phyloP scores from a whole-genome alignment of 2,113 vertebrate species.

The Paraplagusia blochii region DNA sequence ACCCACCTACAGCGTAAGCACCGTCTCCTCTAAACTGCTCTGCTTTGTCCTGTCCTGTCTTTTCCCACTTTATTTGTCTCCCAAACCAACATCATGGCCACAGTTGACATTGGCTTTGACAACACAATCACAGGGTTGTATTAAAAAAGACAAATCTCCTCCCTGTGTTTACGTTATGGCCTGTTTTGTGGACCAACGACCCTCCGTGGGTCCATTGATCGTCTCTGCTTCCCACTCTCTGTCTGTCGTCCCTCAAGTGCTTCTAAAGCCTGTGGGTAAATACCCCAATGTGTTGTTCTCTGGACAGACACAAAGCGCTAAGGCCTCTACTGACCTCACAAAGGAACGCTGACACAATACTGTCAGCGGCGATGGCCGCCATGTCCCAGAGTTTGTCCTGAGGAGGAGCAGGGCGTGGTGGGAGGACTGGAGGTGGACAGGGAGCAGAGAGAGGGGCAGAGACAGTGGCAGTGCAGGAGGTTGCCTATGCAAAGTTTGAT shows the following conservation, averaged over 20 bases:
- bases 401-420: constrained; percentile 20
- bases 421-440: constrained; percentile 32
- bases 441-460: constrained; percentile 29
- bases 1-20: constrained; percentile 83
- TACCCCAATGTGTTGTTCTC: constrained; percentile 48
- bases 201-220: constrained; percentile 44
- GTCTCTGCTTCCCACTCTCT: constrained; percentile 43
- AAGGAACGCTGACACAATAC: constrained; percentile 65
- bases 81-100: constrained; percentile 54
- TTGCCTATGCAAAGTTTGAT: constrained; percentile 76
- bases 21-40: constrained; percentile 20
- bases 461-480: constrained; percentile 46
- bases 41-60: constrained; percentile 39
- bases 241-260: constrained; percentile 40
- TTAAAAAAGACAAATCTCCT: constrained; percentile 41
- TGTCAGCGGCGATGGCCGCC: constrained; percentile 31
- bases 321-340: constrained; percentile 55
- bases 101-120: constrained; percentile 61
- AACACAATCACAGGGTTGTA: constrained; percentile 41
- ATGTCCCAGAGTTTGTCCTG: constrained; percentile 37
- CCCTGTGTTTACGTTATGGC: constrained; percentile 66
- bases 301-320: constrained; percentile 47
- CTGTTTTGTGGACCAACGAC: constrained; percentile 62
- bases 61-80: constrained; percentile 44
- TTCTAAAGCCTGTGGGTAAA: constrained; percentile 70